Evolutionary conservation across 2,797 vertebrate species (phyloP), one percentile per base, ranked within the genome.

Genomic region (Hoplostethus atlanticus): DNA sequence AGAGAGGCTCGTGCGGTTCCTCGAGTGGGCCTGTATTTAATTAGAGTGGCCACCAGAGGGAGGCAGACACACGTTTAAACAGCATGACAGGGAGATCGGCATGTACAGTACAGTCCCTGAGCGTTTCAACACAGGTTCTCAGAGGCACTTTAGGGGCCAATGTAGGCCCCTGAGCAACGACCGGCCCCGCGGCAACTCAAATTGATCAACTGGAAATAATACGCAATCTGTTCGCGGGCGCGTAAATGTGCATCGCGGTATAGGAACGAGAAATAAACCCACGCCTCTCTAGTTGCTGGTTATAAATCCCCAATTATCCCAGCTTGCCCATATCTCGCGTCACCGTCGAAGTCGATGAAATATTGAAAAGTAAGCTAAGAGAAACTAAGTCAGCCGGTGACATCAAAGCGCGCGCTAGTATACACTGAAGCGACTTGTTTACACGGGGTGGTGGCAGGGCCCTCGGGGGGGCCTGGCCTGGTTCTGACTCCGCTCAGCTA

Each of bases 361-460:
- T 91, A 92, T 93, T 93, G 60, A 91, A 79, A 71, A 77, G 73
- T 68, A 88, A 86, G 83, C 85, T 70, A 81, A 80, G 83, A 81
- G 79, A 86, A 90, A 84, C 64, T 36, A 73, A 91, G 86, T 87
- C 82, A 83, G 84, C 79, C 79, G 78, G 58, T 82, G 81, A 89
- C 86, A 92, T 92, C 89, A 90, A 91, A 90, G 90, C 86, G 66
- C 74, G 62, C 84, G 75, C 81, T 84, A 71, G 86, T 80, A 79
- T 77, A 91, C 88, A 91, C 86, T 89, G 85, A 84, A 85, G 85
- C 76, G 81, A 79, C 85, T 88, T 93, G 92, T 93, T 93, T 93
- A 94, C 92, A 92, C 62, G 83, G 73, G 81, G 65, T 81, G 80
- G 79, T 73, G 77, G 77, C 81, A 70, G 44, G 54, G 80, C 76